Percentiles rank a stretch among this genome's conserved stretches.
Evolutionary conservation across 2,113 vertebrate genomes (phyloP).

Genomic region (Dasyurus viverrinus): DNA sequence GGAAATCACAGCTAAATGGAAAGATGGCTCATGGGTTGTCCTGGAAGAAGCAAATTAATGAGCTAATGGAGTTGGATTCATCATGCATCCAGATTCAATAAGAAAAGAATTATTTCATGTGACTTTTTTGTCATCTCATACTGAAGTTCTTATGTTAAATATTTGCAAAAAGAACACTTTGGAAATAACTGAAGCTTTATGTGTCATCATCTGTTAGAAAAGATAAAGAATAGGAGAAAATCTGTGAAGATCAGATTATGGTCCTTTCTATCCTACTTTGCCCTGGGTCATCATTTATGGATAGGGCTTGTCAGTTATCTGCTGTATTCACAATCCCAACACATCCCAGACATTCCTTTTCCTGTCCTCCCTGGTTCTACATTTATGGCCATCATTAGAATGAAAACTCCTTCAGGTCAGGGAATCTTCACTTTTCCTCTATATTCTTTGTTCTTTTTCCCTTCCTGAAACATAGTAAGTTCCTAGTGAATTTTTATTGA

Average conservation of each 20-base stretch:
- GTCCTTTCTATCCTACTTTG: neutral
- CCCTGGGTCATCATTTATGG: neutral
- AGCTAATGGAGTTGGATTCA: neutral
- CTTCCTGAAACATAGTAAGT: neutral
- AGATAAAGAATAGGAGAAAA: neutral
- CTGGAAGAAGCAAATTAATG: neutral
- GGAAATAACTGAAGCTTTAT: neutral
- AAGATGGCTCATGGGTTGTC: neutral
- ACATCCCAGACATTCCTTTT: neutral
- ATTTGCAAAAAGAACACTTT: neutral
- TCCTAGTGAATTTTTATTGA: neutral
- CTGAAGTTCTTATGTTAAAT: neutral
- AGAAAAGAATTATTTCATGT: neutral
- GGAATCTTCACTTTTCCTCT: neutral
- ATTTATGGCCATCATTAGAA: neutral
- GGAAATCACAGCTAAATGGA: neutral
- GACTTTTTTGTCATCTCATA: neutral
- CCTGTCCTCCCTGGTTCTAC: neutral
- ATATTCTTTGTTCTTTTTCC: neutral
- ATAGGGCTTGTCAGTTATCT: neutral
- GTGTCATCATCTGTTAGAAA: neutral
- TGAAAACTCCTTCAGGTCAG: neutral
- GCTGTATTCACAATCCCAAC: neutral
- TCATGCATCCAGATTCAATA: neutral
- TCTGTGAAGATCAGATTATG: neutral